Base-by-base conservation (phyloP, 1,140 invertebrate genomes). In the Batillaria attramentaria region DNA sequence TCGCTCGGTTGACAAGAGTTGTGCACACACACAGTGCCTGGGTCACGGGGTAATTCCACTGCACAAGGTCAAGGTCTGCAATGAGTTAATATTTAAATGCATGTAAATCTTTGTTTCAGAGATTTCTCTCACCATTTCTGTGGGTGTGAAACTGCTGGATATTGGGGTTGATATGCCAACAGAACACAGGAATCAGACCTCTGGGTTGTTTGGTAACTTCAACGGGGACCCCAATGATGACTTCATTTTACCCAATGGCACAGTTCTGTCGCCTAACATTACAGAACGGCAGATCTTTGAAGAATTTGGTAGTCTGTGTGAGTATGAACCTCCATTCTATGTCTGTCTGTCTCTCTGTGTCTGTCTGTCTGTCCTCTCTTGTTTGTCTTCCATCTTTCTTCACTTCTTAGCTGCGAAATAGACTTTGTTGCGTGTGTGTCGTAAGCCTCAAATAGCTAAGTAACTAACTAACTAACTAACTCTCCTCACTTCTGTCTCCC, bases 131-230 rank as follows among this genome's bases (percentile, higher is more conserved):
- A 77, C 78, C 66, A 77, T 84, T 18, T 72, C 54, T 16, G 68
- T 79, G 6, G 72, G 57, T 35, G 35, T 78, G 1, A 76, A 81
- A 41, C 73, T 79, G 72, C 57, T 85, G 20, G 65, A 78, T 3
- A 37, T 86, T 72, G 72, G 60, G 65, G 35, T 79, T 3, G 41
- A 50, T 20, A 72, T 83, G 33, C 77, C 80, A 39, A 39, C 54
- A 16, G 42, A n/a, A 42, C 85, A 72, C 72, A 65, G 43, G 72
- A 62, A 62, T 16, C 75, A 81, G 37, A 79, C 79, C 35, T 28
- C 33, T 28, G 85, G 85, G 31, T 62, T 87, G n/a, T 72, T 87
- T 13, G 85, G 85, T 10, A 83, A 82, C 66, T 81, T 80, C 54
- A 79, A 87, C 80, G 78, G 60, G 5, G 50, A 81, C 41, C 60